Base-by-base conservation (phyloP, 1,140 invertebrate species). In the Sminthurides bifidus region DNA sequence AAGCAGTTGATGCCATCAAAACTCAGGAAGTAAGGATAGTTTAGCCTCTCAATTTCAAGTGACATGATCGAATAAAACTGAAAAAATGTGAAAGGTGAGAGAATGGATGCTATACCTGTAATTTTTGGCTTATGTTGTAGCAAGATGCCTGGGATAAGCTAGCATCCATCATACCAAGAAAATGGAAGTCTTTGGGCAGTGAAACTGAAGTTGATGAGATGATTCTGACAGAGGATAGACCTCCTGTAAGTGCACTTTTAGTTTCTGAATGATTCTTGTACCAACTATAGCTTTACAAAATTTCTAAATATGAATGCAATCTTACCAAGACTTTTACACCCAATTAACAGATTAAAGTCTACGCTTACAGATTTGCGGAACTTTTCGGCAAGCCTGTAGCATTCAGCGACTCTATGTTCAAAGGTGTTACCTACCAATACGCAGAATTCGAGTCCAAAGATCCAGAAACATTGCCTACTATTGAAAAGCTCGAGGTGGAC, bases 121-220 rank as follows among this genome's bases (percentile, higher is more conserved):
- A 21, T 44, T 14, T 12, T 12, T 10, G 12, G 41, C 10, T 10
- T 44, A 44, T 15, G 5, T n/a, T 37, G 35, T 40, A 60, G 55
- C n/a, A n/a, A n/a, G 54, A 63, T 51, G 49, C 49, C 4, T 63
- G 61, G 58, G 45, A 50, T 21, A 51, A 64, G 38, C 29, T 61
- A 44, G 56, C 58, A 10, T 60, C 62, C 19, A 52, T 58, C 33
- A 27, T 17, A 26, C 62, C 62, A 2, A 31, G 62, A 41, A 64
- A 61, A 52, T 64, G 59, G 59, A 31, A 48, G n/a, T 31, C 37
- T 23, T 48, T 52, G 6, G 62, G 58, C 15, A 64, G 62, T 52
- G 62, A 64, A 29, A 2, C 52, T 4, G 62, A 64, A 45, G 56
- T 64, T 27, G 44, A 56, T 0, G 41, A 44, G 8, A 54, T 58